These are phyloP conservation scores for Psettodes erumei DNA, from an alignment of 2,113 vertebrate species.

Conservation along the genomic window DNA sequence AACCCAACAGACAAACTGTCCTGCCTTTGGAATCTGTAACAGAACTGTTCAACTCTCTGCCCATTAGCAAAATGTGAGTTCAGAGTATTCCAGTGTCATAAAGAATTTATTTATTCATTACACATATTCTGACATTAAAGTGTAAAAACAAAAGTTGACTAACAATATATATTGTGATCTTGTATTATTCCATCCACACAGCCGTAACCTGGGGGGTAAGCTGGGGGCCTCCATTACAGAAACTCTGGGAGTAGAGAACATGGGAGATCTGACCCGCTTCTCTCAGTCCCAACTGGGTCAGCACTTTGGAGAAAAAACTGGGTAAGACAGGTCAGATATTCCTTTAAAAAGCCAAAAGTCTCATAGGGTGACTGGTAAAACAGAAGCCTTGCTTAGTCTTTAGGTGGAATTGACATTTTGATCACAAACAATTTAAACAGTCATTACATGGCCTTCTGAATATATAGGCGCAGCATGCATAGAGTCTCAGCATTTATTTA, in stretches of 20 bases:
- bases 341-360: neutral
- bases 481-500: neutral
- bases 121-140: neutral
- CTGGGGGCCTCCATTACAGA: constrained; percentile 89
- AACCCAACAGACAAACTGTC: constrained; percentile 94
- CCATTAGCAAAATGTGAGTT: constrained; percentile 92
- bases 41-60: constrained; percentile 89
- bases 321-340: constrained; percentile 81
- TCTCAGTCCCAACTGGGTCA: constrained; percentile 86
- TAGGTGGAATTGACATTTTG: neutral
- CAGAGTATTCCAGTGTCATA: constrained; percentile 1
- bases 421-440: no score
- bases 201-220: constrained; percentile 95
- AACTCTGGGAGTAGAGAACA: constrained; percentile 87
- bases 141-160: neutral
- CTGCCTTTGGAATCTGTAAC: constrained; percentile 87
- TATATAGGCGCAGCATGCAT: neutral
- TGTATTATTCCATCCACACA: constrained; percentile 52
- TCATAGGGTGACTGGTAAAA: neutral
- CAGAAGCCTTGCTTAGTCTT: neutral
- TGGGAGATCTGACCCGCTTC: constrained; percentile 90
- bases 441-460: neutral
- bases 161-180: neutral
- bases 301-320: constrained; percentile 95
- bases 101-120: neutral